Evolutionary conservation across 2,113 vertebrate genomes (phyloP).

Genomic region (Saguinus midas): DNA sequence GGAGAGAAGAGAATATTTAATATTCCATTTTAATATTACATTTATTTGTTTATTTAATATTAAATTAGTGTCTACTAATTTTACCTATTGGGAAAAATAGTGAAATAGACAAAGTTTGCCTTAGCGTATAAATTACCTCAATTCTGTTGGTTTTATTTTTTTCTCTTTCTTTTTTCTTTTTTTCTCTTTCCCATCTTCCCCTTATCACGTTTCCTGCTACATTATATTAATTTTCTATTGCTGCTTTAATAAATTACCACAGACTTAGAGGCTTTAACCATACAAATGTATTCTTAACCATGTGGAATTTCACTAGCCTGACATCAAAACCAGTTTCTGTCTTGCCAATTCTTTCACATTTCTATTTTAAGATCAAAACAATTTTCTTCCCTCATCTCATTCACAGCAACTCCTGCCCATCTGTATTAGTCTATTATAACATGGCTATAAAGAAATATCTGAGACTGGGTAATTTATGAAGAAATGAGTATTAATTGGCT

Average conservation of each 20-base stretch:
- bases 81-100: background rate
- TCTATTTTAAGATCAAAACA: background rate
- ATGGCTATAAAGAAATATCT: too few relatives aligned
- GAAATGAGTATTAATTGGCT: too few relatives aligned
- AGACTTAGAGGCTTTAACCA: background rate
- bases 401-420: background rate
- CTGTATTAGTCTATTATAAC: too few relatives aligned
- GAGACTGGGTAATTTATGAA: too few relatives aligned
- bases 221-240: conserved; percentile 4
- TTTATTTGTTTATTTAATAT: too few relatives aligned
- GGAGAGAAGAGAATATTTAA: background rate
- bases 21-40: too few relatives aligned
- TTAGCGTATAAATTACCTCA: background rate
- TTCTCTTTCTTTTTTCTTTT: background rate
- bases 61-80: conserved; percentile 8
- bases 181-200: background rate
- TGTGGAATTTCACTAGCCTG: background rate
- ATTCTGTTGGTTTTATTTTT: background rate
- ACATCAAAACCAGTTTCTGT: background rate
- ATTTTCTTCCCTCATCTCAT: background rate
- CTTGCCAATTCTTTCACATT: background rate
- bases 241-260: background rate
- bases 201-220: background rate
- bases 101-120: conserved; percentile 35
- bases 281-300: background rate